These are phyloP conservation scores for Drosophila punjabiensis DNA, from an alignment of 1,140 invertebrate genomes.

Conservation along the genomic window DNA sequence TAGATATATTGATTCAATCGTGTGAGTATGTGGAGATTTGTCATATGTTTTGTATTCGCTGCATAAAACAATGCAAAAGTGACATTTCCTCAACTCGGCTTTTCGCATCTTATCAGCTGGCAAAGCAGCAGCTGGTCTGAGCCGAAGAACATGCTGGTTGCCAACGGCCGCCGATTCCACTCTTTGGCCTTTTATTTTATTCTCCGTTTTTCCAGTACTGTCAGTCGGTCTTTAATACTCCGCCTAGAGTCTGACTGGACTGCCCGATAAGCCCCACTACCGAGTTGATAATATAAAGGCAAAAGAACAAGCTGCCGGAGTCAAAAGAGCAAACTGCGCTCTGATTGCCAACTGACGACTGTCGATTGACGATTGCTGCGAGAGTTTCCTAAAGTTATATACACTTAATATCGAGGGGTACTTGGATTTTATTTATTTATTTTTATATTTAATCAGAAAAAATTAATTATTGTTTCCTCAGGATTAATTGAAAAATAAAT, in stretches of 20 bases:
- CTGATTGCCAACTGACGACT: constrained; percentile 62
- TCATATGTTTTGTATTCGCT: constrained; percentile 64
- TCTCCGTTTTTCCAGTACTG: constrained; percentile 9
- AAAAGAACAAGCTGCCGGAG: constrained; percentile 30
- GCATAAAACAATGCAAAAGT: constrained; percentile 72
- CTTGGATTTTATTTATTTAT: neutral
- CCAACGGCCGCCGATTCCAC: constrained; percentile 5
- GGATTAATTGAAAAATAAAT: too few relatives aligned
- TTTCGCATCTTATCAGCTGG: constrained; percentile 57
- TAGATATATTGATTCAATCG: constrained; percentile 17
- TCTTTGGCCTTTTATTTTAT: neutral
- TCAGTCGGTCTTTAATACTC: constrained; percentile 27
- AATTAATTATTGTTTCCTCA: too few relatives aligned
- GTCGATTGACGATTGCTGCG: constrained; percentile 10
- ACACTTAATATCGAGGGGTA: neutral
- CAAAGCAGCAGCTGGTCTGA: constrained; percentile 22
- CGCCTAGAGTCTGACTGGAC: constrained; percentile 31
- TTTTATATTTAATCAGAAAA: neutral
- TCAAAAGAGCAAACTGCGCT: constrained; percentile 73
- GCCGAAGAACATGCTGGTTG: constrained; percentile 36
- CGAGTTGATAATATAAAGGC: constrained; percentile 48
- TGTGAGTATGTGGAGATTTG: constrained; percentile 28
- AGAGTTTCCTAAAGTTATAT: constrained; percentile 2
- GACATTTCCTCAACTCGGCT: constrained; percentile 73
- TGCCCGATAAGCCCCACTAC: constrained; percentile 33